These are phyloP conservation scores for Diachasma alloeum DNA, from an alignment of 1,140 invertebrate species.

Conservation along the genomic window DNA sequence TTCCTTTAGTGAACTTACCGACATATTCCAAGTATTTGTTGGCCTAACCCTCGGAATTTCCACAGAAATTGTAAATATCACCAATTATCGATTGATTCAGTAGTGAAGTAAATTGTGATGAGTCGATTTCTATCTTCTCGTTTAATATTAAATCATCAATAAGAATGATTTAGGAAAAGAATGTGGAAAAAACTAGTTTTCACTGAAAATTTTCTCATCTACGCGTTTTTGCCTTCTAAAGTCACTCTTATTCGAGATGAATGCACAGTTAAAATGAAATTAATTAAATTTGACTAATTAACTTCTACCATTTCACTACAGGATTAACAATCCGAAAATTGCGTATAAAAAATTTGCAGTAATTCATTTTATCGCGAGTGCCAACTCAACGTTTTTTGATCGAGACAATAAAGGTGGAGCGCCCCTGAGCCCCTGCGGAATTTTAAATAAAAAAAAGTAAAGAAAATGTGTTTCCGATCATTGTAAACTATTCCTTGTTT, in stretches of 20 bases:
- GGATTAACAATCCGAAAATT: neutral
- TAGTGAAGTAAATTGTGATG: neutral
- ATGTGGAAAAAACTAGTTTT: neutral
- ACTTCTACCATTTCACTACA: neutral
- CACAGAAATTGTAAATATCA: neutral
- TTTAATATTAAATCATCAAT: neutral
- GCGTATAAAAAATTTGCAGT: neutral
- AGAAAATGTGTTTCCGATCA: conserved; percentile 38
- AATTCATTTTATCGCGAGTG: conserved; percentile 16
- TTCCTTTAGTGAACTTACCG: neutral
- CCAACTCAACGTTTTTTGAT: conserved; percentile 13
- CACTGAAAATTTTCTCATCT: too few species aligned
- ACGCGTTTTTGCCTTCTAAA: neutral
- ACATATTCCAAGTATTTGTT: neutral
- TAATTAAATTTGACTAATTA: neutral
- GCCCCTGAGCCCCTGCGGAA: conserved; percentile 45
- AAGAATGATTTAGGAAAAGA: neutral
- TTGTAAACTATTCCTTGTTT: conserved; percentile 39
- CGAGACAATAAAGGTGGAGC: conserved; percentile 48
- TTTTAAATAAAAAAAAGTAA: conserved; percentile 21
- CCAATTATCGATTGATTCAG: neutral
- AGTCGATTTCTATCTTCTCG: neutral
- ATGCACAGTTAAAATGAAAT: too few species aligned
- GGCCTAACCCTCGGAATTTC: neutral
- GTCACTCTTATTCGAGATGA: neutral